phyloP scores from a whole-genome alignment of 2,888 invertebrate genomes.

The Asteroscopus sphinx region DNA sequence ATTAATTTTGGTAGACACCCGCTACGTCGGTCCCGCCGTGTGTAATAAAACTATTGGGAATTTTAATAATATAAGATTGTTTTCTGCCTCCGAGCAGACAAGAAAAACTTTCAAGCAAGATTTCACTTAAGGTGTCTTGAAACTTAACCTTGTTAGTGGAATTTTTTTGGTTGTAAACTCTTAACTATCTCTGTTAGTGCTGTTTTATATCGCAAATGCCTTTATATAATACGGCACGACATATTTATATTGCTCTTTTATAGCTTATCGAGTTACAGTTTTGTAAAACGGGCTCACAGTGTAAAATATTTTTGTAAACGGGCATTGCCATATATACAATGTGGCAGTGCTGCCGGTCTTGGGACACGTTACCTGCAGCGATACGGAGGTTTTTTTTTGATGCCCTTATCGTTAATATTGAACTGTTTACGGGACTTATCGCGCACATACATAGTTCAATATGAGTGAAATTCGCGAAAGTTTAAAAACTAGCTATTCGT shows the following conservation, averaged over 20 bases:
- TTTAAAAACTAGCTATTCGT: no score
- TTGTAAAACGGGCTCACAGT: background rate
- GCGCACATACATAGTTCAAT: no score
- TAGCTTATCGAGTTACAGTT: no score
- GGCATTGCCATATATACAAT: no score
- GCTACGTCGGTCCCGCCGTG: constrained; percentile 50
- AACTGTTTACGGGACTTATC: no score
- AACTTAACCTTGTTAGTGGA: constrained; percentile 36
- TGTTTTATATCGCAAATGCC: constrained; percentile 2
- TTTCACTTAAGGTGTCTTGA: constrained; percentile 45
- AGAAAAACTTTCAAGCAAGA: constrained; percentile 45
- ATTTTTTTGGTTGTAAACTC: constrained; percentile 36
- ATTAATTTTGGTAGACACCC: constrained; percentile 61
- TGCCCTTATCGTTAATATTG: no score
- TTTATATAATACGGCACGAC: background rate
- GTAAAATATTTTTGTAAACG: background rate
- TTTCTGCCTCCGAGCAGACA: constrained; percentile 40
- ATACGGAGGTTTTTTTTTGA: no score
- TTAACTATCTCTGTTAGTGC: constrained; percentile 15
- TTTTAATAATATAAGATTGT: constrained; percentile 61
- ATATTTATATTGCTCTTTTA: constrained; percentile 3
- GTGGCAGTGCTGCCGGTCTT: no score
- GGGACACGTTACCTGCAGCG: no score
- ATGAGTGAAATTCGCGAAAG: no score
- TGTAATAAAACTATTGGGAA: constrained; percentile 65